Evolutionary conservation across 2,888 invertebrate genomes (phyloP).

Genomic region (Epinotia ramella): DNA sequence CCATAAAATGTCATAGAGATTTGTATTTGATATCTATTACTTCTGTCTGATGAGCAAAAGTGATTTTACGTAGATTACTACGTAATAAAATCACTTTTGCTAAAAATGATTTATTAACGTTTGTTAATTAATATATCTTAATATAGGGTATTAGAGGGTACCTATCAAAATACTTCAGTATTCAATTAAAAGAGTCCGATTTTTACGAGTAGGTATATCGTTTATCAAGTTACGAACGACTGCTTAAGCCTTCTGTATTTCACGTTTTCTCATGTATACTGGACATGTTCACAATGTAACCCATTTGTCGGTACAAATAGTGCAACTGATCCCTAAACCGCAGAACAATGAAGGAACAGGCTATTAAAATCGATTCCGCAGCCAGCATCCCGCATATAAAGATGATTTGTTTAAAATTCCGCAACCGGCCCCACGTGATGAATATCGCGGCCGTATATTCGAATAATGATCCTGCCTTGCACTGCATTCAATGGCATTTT

Average conservation of each 20-base stretch:
- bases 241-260: not conserved
- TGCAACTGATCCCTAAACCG: conserved; percentile 33
- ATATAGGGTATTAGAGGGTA: too few relatives aligned
- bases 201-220: too few relatives aligned
- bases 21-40: too few relatives aligned
- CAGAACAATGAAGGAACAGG: conserved; percentile 46
- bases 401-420: conserved; percentile 84
- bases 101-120: too few relatives aligned
- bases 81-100: too few relatives aligned
- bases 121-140: too few relatives aligned
- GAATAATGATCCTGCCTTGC: conserved; percentile 84
- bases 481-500: conserved; percentile 85
- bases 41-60: too few relatives aligned
- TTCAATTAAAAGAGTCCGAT: too few relatives aligned
- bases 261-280: not conserved
- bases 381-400: conserved; percentile 67
- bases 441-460: conserved; percentile 82
- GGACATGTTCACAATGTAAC: not conserved
- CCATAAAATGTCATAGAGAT: too few relatives aligned
- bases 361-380: conserved; percentile 72
- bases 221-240: not conserved
- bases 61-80: too few relatives aligned
- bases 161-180: too few relatives aligned
- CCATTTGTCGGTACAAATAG: not conserved
- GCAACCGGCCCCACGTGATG: conserved; percentile 77